Evolutionary conservation across 2,888 invertebrate species (phyloP), one percentile per base, ranked within the genome.

Genomic region (Celastrina argiolus): DNA sequence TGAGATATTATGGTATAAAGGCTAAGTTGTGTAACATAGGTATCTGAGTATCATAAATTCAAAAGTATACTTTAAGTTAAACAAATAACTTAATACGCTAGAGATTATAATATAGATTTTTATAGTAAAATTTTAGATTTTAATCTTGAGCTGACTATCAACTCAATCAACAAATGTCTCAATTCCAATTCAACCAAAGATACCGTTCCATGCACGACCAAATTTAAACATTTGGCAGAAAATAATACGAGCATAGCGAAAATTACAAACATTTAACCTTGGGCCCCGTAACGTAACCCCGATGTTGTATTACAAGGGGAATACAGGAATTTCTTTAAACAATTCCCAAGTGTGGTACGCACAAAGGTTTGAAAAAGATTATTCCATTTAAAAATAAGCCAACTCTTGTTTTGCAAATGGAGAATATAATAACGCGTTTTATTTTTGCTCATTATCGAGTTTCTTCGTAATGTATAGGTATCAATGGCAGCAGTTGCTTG

Each of bases 221-320:
- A n/a, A 51, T 58, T 58, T 16, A 34, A 31, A 58, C 14, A 58
- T 56, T 56, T 22, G 28, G n/a, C 56, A 14, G 31, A 34, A 58
- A 58, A 58, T 58, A 58, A 58, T 31, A 58, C 58, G 58, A 14
- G 16, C 7, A 31, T 28, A 41, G 22, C 31, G 34, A 58, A 58
- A 31, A 58, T 58, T 58, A 58, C 58, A 58, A 58, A 31, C 31
- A n/a, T 14, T 31, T 16, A 28, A 58, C 58, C 34, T 28, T 58
- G 31, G 10, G 34, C 31, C 58, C n/a, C 7, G 14, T 28, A 56
- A 56, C 14, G 22, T 56, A 56, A 10, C 28, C 56, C 22, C 56
- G 16, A 58, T 56, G 14, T 56, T 56, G 22, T 26, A 56, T 14
- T 56, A 31, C 31, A 5, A 31, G 34, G 14, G n/a, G 6, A 31